Evolutionary conservation across 1,140 invertebrate species (phyloP), one percentile per base, ranked within the genome.

Genomic region (Caenorhabditis remanei): DNA sequence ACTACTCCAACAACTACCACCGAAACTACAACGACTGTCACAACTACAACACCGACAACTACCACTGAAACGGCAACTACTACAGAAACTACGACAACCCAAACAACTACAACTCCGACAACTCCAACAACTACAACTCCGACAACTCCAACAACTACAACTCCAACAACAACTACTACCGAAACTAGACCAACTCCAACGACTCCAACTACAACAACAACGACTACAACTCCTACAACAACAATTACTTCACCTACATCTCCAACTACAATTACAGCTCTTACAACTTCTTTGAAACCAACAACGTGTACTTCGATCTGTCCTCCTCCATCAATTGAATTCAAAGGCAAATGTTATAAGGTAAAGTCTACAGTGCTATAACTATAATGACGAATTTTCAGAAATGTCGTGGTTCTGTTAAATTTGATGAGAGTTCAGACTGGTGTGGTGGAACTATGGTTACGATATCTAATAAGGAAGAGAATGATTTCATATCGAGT

Each of bases 401-500:
- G 65, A 71, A 43, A 41, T 71, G 65, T n/a, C 40, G 65, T 19
- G 65, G 65, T 43, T n/a, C 19, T 14, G 65, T 71, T 4, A 43
- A 71, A 71, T 71, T 71, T 46, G 65, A 16, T 19, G 14, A 71
- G 4, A 46, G 40, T 71, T 71, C 40, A 8, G 19, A 4, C 4
- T 71, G 9, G 65, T 71, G 65, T 46, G 41, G 41, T 43, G 65
- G 65, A 19, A 71, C 41, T 9, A 71, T 19, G 11, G 40, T 71
- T 16, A 71, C 41, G 5, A n/a, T 71, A 43, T 43, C 65, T 8
- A 71, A 46, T 19, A 71, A 71, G 41, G 65, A 71, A n/a, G 65
- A 43, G 19, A 71, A 43, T 8, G 41, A 46, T n/a, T 71, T 71
- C 11, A 46, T 71, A 19, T 71, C 41, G 4, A 43, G 65, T 71